phyloP scores from a whole-genome alignment of 2,797 vertebrate genomes.

The Arremon brunneinucha region DNA sequence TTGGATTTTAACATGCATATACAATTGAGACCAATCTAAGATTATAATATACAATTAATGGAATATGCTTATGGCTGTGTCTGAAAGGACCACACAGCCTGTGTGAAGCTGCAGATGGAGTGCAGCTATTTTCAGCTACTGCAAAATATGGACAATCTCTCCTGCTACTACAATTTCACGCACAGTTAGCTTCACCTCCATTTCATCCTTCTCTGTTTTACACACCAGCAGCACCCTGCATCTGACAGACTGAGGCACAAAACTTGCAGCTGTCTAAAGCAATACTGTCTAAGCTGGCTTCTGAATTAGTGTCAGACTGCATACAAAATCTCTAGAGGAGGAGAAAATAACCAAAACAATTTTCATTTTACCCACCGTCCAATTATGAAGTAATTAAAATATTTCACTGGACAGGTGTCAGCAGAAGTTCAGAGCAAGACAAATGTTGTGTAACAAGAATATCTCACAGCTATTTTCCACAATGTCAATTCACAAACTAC shows the following conservation, averaged over 20 bases:
- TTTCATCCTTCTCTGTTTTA: slow-evolving; percentile 71
- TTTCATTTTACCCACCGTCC: neutral
- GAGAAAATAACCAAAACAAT: slow-evolving; percentile 5
- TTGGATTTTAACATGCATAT: neutral
- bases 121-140: slow-evolving; percentile 72
- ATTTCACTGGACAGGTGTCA: neutral
- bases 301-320: slow-evolving; percentile 41
- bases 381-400: slow-evolving; percentile 21
- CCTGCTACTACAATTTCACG: slow-evolving; percentile 74
- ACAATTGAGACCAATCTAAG: neutral
- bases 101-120: slow-evolving; percentile 58
- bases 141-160: slow-evolving; percentile 71
- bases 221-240: slow-evolving; percentile 49
- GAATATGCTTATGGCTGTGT: slow-evolving; percentile 30
- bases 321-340: slow-evolving; percentile 7
- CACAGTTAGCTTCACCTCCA: slow-evolving; percentile 74
- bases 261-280: slow-evolving; percentile 61
- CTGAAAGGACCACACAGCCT: slow-evolving; percentile 39
- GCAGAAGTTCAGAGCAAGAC: neutral
- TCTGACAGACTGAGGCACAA: slow-evolving; percentile 63
- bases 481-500: neutral
- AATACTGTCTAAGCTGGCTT: slow-evolving; percentile 53
- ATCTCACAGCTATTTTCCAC: neutral
- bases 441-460: neutral
- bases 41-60: slow-evolving; percentile 43